These are phyloP conservation scores for Poeciliopsis gracilis DNA, from an alignment of 2,797 vertebrate species.

Conservation along the genomic window DNA sequence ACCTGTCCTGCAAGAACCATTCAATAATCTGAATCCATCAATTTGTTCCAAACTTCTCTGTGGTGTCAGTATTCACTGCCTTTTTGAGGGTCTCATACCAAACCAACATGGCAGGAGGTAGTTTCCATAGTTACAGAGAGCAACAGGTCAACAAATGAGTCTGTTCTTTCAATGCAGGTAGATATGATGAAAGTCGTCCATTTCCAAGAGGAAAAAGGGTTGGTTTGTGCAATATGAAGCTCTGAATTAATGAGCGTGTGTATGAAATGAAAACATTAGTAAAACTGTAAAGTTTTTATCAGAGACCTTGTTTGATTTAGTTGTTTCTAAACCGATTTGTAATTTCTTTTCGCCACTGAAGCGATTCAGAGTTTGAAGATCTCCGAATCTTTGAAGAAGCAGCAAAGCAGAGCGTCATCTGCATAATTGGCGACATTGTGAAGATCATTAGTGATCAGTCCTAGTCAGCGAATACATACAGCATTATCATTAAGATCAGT, in stretches of 20 bases:
- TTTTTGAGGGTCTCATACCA: not conserved
- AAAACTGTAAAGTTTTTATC: not conserved
- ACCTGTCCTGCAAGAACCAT: not conserved
- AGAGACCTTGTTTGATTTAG: not conserved
- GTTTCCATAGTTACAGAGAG: not conserved
- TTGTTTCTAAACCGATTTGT: not conserved
- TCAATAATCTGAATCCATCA: not conserved
- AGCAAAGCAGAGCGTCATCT: not conserved
- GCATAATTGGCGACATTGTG: not conserved
- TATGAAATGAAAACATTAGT: not conserved
- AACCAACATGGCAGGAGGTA: not conserved
- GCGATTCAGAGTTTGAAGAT: not conserved
- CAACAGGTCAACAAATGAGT: not conserved
- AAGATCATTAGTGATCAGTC: not conserved
- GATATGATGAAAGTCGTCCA: not conserved
- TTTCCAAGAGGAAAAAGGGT: not conserved
- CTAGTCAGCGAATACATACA: too few species aligned
- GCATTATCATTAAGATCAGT: not conserved
- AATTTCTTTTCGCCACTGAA: not conserved
- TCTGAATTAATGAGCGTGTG: not conserved
- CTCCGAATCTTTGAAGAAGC: not conserved
- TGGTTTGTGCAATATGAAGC: not conserved
- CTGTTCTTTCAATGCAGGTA: not conserved
- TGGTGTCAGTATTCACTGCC: not conserved
- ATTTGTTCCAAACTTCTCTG: not conserved